phyloP scores from a whole-genome alignment of 2,888 invertebrate species.

The Empis livida region DNA sequence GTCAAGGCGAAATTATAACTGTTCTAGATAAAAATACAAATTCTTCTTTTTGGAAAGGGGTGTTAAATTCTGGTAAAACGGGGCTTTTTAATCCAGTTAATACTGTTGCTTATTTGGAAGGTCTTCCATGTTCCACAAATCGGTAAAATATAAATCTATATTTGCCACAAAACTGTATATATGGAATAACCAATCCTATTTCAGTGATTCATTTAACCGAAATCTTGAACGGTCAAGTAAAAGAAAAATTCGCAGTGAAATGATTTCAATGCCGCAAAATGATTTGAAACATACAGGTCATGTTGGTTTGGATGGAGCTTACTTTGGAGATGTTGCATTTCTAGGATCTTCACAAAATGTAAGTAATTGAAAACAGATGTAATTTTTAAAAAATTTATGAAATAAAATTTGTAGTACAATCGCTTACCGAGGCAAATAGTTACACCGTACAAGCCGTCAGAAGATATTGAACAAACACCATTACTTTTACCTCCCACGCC shows the following conservation, averaged over 20 bases:
- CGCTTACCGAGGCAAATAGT: conserved; percentile 81
- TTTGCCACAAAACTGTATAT: not conserved
- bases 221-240: conserved; percentile 43
- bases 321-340: conserved; percentile 83
- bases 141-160: conserved; percentile 14
- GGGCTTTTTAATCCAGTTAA: conserved; percentile 84
- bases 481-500: conserved; percentile 43
- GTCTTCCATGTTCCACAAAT: conserved; percentile 31
- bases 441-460: conserved; percentile 77
- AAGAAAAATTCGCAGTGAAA: conserved; percentile 66
- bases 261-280: conserved; percentile 95
- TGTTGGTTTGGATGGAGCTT: conserved; percentile 92
- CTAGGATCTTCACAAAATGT: conserved; percentile 37
- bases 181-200: no score
- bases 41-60: conserved; percentile 78
- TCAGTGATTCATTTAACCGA: conserved; percentile 48
- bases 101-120: conserved; percentile 73
- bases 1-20: conserved; percentile 81
- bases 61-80: conserved; percentile 76
- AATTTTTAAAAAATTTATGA: not conserved
- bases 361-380: conserved; percentile 14
- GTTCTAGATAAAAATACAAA: conserved; percentile 74
- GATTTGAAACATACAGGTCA: conserved; percentile 93
- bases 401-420: conserved; percentile 41
- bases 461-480: conserved; percentile 61